These are phyloP conservation scores for Acanthornis magna DNA, from an alignment of 2,797 vertebrate species.

Conservation along the genomic window DNA sequence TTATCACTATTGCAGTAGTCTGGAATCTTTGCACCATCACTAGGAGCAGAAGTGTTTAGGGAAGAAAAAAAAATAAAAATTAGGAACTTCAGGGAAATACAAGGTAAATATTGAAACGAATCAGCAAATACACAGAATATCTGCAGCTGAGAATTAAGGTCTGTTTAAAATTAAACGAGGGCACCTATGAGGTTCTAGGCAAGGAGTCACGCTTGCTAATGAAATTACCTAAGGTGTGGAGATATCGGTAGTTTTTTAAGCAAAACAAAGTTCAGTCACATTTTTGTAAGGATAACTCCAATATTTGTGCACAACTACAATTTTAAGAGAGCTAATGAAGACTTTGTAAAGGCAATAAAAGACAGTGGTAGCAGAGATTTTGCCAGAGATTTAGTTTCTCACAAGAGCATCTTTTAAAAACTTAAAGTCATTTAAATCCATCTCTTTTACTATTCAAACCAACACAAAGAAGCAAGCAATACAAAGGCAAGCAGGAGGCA, in stretches of 20 bases:
- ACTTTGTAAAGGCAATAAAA: neutral
- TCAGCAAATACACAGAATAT: neutral
- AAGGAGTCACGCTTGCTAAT: neutral
- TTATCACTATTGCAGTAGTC: slow-evolving; percentile 15
- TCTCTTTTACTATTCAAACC: neutral
- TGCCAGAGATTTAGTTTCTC: neutral
- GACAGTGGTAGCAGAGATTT: neutral
- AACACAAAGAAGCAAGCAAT: neutral
- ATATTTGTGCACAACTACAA: neutral
- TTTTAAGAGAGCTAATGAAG: neutral
- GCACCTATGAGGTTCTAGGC: neutral
- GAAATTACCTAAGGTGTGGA: neutral
- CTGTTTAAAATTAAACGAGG: neutral
- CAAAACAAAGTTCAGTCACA: neutral
- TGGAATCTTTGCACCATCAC: neutral
- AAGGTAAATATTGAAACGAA: neutral
- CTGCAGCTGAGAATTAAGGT: neutral
- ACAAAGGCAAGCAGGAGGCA: neutral
- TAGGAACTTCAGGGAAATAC: neutral
- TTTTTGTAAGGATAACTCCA: neutral
- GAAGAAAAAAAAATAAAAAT: neutral
- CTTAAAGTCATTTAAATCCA: neutral
- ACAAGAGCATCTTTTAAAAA: neutral
- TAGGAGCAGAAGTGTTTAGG: neutral
- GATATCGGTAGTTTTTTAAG: neutral